phyloP scores from a whole-genome alignment of 2,797 vertebrate genomes.

The Leptoclinus maculatus region DNA sequence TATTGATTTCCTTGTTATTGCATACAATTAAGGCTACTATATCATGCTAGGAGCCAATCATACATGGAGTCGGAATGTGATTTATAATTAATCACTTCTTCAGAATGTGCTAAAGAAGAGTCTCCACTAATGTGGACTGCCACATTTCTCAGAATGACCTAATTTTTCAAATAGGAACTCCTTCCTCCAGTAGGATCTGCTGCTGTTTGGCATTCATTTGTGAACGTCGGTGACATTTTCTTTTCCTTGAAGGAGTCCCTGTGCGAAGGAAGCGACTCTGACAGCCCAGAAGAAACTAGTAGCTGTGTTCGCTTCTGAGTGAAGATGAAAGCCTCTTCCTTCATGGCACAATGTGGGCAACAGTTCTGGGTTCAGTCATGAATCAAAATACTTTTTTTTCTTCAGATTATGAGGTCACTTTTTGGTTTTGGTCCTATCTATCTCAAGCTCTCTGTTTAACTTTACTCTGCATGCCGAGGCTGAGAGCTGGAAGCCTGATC shows the following conservation, averaged over 20 bases:
- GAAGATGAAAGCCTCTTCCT: slow-evolving; percentile 38
- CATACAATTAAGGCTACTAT: not conserved
- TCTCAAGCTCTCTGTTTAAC: slow-evolving; percentile 24
- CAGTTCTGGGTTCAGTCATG: slow-evolving; percentile 1
- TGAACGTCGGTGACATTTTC: slow-evolving; percentile 30
- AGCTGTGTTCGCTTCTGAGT: slow-evolving; percentile 85
- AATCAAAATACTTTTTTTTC: slow-evolving; percentile 20
- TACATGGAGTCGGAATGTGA: slow-evolving; percentile 6
- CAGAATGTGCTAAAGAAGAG: not conserved
- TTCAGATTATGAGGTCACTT: slow-evolving; percentile 3
- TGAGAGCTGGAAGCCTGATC: slow-evolving; percentile 30
- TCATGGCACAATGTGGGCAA: not conserved
- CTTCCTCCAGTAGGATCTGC: slow-evolving; percentile 18
- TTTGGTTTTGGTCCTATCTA: not conserved
- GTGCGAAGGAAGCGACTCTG: slow-evolving; percentile 84
- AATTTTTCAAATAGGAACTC: slow-evolving; percentile 15
- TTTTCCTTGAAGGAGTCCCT: slow-evolving; percentile 79
- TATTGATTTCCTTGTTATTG: not conserved
- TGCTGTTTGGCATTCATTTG: slow-evolving; percentile 14
- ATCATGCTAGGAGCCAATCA: not conserved
- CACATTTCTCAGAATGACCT: slow-evolving; percentile 33
- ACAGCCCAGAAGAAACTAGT: slow-evolving; percentile 80
- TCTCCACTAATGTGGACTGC: not conserved
- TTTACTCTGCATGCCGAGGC: slow-evolving; percentile 59
- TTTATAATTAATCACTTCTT: slow-evolving; percentile 23